Evolutionary conservation across 1,140 invertebrate species (phyloP).

Genomic region (Melipona quadrifasciata): DNA sequence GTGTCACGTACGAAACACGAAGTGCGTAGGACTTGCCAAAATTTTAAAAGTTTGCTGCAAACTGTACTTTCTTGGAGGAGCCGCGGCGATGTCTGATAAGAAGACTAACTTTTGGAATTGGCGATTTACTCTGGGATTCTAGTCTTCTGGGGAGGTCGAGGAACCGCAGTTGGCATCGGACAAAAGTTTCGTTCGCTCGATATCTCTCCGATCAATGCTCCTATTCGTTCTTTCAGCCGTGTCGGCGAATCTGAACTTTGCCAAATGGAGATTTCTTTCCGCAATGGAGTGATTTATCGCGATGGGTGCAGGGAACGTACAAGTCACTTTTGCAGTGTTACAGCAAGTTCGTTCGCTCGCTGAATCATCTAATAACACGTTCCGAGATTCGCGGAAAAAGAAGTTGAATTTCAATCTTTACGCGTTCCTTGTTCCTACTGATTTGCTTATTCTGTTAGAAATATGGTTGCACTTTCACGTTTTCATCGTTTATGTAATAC

Average conservation of each 20-base stretch:
- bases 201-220: slow-evolving; percentile 28
- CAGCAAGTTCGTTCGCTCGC: not conserved
- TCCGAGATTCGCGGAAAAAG: not conserved
- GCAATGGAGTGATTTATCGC: slow-evolving; percentile 33
- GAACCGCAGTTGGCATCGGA: slow-evolving; percentile 27
- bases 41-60: not conserved
- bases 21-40: not conserved
- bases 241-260: slow-evolving; percentile 3
- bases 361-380: not conserved
- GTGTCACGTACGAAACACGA: too few relatives aligned
- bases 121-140: not conserved
- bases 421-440: not conserved
- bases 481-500: not conserved
- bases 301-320: not conserved
- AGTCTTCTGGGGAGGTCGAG: not conserved
- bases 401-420: not conserved
- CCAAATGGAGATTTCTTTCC: slow-evolving; percentile 41
- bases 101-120: not conserved
- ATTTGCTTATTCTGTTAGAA: too few relatives aligned
- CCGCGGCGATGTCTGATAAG: not conserved
- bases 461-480: too few relatives aligned
- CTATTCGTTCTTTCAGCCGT: slow-evolving; percentile 24
- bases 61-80: too few relatives aligned
- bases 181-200: slow-evolving; percentile 39
- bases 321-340: not conserved